Evolutionary conservation across 2,113 vertebrate species (phyloP).

Genomic region (Crotalus helleri): DNA sequence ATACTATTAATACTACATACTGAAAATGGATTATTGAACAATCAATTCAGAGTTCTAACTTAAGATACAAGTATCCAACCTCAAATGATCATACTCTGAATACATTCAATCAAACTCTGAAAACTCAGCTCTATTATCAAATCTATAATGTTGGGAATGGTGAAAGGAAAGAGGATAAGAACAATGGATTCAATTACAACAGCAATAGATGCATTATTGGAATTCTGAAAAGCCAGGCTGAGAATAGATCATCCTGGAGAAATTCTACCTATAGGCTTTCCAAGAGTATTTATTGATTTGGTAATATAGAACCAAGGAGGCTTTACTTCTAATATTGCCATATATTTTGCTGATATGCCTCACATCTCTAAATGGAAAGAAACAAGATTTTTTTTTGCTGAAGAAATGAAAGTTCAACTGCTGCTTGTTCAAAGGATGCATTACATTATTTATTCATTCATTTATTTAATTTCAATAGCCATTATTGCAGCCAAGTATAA

Average conservation of each 20-base stretch:
- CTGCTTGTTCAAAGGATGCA: neutral
- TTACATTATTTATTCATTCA: neutral
- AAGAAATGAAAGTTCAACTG: neutral
- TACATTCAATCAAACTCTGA: neutral
- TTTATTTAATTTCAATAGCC: too few species aligned
- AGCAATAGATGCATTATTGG: neutral
- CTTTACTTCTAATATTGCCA: neutral
- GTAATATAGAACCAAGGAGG: neutral
- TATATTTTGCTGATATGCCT: neutral
- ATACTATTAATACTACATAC: neutral
- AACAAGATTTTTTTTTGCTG: neutral
- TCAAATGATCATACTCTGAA: neutral
- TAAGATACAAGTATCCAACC: neutral
- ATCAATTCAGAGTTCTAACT: neutral
- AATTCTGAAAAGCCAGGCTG: neutral
- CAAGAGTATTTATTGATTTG: neutral
- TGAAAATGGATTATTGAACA: neutral
- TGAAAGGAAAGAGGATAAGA: neutral
- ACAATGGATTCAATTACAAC: neutral
- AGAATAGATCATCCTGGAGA: too few species aligned
- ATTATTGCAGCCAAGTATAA: too few species aligned
- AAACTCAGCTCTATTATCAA: neutral
- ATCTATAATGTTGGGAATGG: neutral
- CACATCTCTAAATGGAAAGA: constrained; percentile 7
- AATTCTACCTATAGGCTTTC: too few species aligned